phyloP scores from a whole-genome alignment of 2,113 vertebrate species.

The Melanerpes aurifrons region DNA sequence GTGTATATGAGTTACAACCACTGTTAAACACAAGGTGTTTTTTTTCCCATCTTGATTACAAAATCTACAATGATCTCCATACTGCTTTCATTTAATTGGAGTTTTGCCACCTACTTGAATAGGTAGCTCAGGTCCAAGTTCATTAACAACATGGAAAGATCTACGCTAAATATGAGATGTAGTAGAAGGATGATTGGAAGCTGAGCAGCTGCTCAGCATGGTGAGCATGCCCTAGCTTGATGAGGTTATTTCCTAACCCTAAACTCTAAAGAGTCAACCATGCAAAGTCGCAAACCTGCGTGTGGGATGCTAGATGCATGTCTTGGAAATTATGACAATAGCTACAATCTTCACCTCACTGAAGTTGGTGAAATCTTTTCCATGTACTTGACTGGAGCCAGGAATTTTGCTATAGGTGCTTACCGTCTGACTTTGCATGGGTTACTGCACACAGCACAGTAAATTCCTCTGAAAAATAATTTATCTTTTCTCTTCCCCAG shows the following conservation, averaged over 20 bases:
- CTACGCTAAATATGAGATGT: background rate
- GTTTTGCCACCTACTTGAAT: background rate
- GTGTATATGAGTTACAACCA: background rate
- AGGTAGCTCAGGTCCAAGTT: conserved; percentile 13
- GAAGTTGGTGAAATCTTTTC: background rate
- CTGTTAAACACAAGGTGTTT: background rate
- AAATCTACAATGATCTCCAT: background rate
- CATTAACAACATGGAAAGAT: conserved; percentile 25
- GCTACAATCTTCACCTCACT: background rate
- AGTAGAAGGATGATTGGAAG: conserved; percentile 4
- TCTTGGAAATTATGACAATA: conserved; percentile 21
- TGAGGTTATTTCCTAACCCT: conserved; percentile 40
- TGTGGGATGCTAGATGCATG: background rate
- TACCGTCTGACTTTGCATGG: background rate
- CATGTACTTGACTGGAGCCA: background rate
- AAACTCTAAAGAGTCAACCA: background rate
- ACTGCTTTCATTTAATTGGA: conserved; percentile 16
- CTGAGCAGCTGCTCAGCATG: background rate
- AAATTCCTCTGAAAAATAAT: background rate
- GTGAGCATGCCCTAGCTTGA: background rate
- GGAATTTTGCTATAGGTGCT: background rate
- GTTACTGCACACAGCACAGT: background rate
- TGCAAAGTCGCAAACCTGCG: background rate
- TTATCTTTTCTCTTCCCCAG: background rate
- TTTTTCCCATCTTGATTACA: background rate